Evolutionary conservation across 1,140 invertebrate species (phyloP).

Genomic region (Eumeta japonica): DNA sequence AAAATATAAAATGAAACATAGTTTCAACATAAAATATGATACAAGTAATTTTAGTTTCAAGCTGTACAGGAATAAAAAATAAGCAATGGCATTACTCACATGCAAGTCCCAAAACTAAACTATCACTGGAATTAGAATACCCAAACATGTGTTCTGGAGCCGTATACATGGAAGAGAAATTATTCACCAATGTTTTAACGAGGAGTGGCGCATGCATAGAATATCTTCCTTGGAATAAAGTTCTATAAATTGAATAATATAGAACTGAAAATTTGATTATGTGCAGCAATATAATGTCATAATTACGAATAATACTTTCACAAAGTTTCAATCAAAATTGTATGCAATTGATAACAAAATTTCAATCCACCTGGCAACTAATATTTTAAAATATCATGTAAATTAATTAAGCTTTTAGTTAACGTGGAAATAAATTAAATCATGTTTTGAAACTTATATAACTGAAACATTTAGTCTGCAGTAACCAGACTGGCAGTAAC

Average conservation of each 20-base stretch:
- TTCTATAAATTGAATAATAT: no score
- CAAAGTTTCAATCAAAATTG: background rate
- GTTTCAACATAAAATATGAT: no score
- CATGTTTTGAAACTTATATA: no score
- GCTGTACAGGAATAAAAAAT: slow-evolving; percentile 13
- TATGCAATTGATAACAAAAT: background rate
- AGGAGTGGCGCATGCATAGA: slow-evolving; percentile 71
- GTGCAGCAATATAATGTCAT: slow-evolving; percentile 4
- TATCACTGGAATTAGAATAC: slow-evolving; percentile 66
- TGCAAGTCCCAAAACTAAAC: slow-evolving; percentile 81
- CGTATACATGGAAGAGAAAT: slow-evolving; percentile 75
- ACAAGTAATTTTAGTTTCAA: background rate
- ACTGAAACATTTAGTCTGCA: no score
- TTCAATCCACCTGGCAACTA: slow-evolving; percentile 1
- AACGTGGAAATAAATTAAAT: no score
- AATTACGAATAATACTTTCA: background rate
- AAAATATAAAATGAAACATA: slow-evolving; percentile 18
- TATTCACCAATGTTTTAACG: slow-evolving; percentile 74
- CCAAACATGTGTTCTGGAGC: slow-evolving; percentile 69
- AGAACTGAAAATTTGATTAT: slow-evolving; percentile 24
- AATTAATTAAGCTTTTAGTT: no score
- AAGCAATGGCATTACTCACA: slow-evolving; percentile 51
- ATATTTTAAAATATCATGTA: no score
- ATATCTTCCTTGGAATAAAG: slow-evolving; percentile 73
- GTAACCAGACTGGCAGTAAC: no score